Percentiles rank a stretch among this genome's conserved stretches.
Evolutionary conservation across 2,888 invertebrate genomes (phyloP).

Genomic region (Argyresthia goedartella): DNA sequence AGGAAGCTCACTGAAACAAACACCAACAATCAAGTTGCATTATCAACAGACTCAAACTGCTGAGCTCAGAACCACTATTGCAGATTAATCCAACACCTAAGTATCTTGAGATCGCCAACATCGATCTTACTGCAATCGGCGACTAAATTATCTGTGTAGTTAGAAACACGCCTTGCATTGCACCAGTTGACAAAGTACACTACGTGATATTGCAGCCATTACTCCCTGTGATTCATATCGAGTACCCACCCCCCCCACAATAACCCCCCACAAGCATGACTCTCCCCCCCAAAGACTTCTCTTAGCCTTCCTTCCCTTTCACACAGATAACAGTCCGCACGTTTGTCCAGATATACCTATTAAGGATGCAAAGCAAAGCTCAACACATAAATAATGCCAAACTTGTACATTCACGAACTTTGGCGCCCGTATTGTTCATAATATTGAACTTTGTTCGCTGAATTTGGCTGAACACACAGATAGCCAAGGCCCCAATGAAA

Average conservation of each 20-base stretch:
- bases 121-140: slow-evolving; percentile 7
- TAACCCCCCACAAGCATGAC: no score
- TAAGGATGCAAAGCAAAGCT: slow-evolving; percentile 39
- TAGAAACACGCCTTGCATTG: slow-evolving; percentile 44
- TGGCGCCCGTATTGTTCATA: slow-evolving; percentile 13
- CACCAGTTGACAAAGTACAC: slow-evolving; percentile 70
- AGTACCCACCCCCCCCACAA: slow-evolving; percentile 28
- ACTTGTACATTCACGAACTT: slow-evolving; percentile 24
- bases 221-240: slow-evolving; percentile 51
- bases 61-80: no score
- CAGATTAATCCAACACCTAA: slow-evolving; percentile 1
- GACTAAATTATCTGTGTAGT: slow-evolving; percentile 5
- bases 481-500: slow-evolving; percentile 24
- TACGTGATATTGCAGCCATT: slow-evolving; percentile 71
- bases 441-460: slow-evolving; percentile 7
- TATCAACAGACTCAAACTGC: no score
- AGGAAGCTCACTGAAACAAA: no score
- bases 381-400: slow-evolving; percentile 31
- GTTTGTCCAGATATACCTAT: slow-evolving; percentile 46
- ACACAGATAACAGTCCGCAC: slow-evolving; percentile 47
- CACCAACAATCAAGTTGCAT: no score
- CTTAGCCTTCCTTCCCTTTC: slow-evolving; percentile 16
- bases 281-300: slow-evolving; percentile 1
- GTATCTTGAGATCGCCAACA: slow-evolving; percentile 3
- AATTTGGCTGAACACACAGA: slow-evolving; percentile 16